Conservation (phyloP, 2,113 vertebrate species). For the Miniopterus natalensis region DNA sequence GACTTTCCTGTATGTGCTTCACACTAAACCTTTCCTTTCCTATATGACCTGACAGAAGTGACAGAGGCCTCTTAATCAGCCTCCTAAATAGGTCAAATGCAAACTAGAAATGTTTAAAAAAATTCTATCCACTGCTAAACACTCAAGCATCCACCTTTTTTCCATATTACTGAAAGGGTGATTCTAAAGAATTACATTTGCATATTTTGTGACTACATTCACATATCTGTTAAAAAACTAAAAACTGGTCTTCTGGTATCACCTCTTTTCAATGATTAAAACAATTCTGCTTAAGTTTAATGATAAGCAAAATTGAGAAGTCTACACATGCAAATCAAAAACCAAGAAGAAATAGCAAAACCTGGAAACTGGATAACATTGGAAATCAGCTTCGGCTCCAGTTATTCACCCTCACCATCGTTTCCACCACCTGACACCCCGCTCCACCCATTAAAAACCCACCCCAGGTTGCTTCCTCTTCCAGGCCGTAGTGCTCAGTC, state of each 20-base stretch:
- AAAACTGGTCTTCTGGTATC: background rate
- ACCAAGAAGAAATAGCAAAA: background rate
- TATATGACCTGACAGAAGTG: background rate
- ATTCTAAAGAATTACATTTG: background rate
- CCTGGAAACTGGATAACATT: constrained; percentile 9
- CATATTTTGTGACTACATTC: constrained; percentile 7
- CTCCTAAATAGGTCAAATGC: constrained; percentile 28
- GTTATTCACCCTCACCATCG: constrained; percentile 44
- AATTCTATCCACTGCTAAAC: background rate
- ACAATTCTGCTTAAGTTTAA: constrained; percentile 54
- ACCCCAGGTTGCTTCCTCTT: constrained; percentile 52
- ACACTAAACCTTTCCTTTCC: background rate
- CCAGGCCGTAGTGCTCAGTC: background rate
- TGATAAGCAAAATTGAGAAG: constrained; percentile 22
- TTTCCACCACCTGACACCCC: constrained; percentile 31
- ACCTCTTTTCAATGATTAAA: constrained; percentile 25
- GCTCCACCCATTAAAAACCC: constrained; percentile 60
- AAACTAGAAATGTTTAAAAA: constrained; percentile 25
- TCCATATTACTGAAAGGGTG: background rate
- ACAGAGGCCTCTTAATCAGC: constrained; percentile 34
- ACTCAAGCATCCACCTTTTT: constrained; percentile 21
- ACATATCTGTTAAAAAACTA: constrained; percentile 46
- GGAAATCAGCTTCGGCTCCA: constrained; percentile 28
- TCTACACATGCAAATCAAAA: background rate
- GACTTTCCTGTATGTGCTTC: background rate